Percentiles rank a stretch among this genome's conserved stretches.
phyloP scores from a whole-genome alignment of 2,888 invertebrate species.

The Heliconius aoede region DNA sequence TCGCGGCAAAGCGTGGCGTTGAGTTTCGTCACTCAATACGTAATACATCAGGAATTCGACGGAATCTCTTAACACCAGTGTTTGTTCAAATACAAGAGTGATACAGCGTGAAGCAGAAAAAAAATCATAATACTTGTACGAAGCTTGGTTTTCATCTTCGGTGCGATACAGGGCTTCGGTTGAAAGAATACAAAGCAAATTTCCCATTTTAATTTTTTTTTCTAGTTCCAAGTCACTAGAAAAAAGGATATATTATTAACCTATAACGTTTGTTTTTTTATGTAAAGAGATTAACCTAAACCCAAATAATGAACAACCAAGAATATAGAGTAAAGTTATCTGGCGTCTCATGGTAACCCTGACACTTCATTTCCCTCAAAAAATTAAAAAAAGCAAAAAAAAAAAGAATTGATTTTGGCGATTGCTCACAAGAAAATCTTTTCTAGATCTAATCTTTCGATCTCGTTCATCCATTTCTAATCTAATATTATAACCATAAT shows the following conservation, averaged over 20 bases:
- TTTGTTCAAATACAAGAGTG: fast-evolving
- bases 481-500: constrained; percentile 37
- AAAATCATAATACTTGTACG: too few relatives aligned
- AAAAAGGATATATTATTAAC: background rate
- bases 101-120: too few relatives aligned
- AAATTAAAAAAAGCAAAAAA: background rate
- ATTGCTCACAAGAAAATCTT: constrained; percentile 3
- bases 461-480: constrained; percentile 31
- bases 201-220: background rate
- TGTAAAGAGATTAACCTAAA: background rate
- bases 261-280: background rate
- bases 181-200: too few relatives aligned
- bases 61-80: too few relatives aligned
- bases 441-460: constrained; percentile 3
- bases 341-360: background rate
- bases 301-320: too few relatives aligned
- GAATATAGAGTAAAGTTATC: background rate
- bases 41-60: too few relatives aligned
- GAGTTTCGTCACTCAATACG: too few relatives aligned
- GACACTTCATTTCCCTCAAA: background rate
- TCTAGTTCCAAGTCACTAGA: background rate
- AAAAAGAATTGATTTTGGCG: background rate
- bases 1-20: too few relatives aligned
- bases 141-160: too few relatives aligned
- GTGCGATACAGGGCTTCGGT: too few relatives aligned